Evolutionary conservation across 2,797 vertebrate species (phyloP), one percentile per base, ranked within the genome.

Genomic region (Tragelaphus oryx): DNA sequence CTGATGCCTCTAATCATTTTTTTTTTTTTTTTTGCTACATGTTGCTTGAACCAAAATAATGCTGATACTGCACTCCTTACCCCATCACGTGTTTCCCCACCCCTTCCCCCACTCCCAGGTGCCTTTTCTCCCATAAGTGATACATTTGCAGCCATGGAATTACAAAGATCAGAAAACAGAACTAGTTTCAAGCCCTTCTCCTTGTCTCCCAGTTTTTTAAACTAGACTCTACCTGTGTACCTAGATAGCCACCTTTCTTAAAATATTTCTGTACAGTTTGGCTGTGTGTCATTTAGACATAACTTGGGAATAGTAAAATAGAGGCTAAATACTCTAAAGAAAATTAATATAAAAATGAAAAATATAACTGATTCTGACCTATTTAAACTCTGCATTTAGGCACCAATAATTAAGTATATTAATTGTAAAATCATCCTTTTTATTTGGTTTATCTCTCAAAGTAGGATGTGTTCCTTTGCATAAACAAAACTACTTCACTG

Each of bases 1-100:
- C 94, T 97, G 81, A 81, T 93, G 71, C 8, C 44, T 96, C 76
- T 92, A 94, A 94, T 24, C 79, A 78, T 71, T 80, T 88, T 86
- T 95, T 28, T 79, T 20, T 37, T 37, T 37, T 37, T 68, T 22
- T 11, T 0, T 59, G 76, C 65, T 24, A 92, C 0, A 84, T 54
- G 59, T 60, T 60, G 24, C 71, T 82, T 92, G 78, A 94, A 96
- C 88, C 57, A 98, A 97, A 97, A 95, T 95, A 96, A 97, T 97
- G 89, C 93, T 92, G 48, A 33, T 59, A 90, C 89, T 76, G 82
- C 9, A 79, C 57, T 95, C 59, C 33, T 96, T 6, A 8, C 7
- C 62, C 26, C 46, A 90, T 18, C 28, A 52, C 0, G 1, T 55
- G 55, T 6, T 94, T 55, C 75, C 59, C 16, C 76, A 28, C n/a